A percentile compares a stretch with the other conserved stretches of the same genome.
These are phyloP conservation scores for Dermatemys mawii DNA, from an alignment of 2,113 vertebrate species.

Conservation along the genomic window DNA sequence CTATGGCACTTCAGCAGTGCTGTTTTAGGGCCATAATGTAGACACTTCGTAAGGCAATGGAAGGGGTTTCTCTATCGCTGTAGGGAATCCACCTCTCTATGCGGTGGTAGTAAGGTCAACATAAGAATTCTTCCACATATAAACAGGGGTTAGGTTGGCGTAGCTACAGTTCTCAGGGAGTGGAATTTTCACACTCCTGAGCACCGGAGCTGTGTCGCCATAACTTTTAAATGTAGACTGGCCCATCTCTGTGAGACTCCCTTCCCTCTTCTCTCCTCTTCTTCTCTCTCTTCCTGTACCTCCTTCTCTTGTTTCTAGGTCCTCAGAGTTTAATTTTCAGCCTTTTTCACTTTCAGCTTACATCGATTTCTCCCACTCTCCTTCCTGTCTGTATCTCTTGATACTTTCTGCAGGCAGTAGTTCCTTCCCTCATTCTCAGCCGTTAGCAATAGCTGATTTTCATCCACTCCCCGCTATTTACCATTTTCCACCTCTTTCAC, in stretches of 20 bases:
- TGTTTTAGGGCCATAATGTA: not conserved
- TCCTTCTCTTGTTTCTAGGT: not conserved
- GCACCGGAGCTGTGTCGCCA: not conserved
- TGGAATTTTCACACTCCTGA: not conserved
- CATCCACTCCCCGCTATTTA: not conserved
- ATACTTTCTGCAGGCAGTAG: not conserved
- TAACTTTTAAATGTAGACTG: not conserved
- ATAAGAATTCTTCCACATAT: not conserved
- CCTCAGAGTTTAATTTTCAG: not conserved
- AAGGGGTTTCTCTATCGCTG: not conserved
- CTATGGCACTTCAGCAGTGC: not conserved
- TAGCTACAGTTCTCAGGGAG: not conserved
- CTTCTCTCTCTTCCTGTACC: not conserved
- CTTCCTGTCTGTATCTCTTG: not conserved
- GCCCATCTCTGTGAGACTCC: not conserved
- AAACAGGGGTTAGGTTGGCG: too few relatives aligned
- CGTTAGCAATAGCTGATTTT: not conserved
- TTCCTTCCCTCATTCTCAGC: not conserved
- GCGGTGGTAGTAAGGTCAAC: not conserved
- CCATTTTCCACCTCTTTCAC: not conserved
- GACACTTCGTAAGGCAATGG: not conserved
- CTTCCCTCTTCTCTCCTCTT: not conserved
- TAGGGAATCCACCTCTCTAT: not conserved
- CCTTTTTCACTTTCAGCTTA: not conserved
- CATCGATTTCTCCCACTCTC: not conserved